These are phyloP conservation scores for Fukomys damarensis DNA, from an alignment of 2,113 vertebrate genomes.

Conservation along the genomic window DNA sequence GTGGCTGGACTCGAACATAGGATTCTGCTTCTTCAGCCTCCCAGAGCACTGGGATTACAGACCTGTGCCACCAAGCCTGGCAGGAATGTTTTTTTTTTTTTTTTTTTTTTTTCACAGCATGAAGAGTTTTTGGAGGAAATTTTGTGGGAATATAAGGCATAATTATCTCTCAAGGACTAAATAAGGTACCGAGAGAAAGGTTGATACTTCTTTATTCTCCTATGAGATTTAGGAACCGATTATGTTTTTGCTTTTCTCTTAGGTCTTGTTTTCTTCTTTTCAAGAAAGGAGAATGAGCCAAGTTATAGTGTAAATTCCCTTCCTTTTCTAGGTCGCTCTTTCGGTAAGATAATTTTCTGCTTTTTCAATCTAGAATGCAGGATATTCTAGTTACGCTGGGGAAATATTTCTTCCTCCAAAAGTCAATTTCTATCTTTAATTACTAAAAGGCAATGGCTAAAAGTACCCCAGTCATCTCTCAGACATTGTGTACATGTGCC, in stretches of 20 bases:
- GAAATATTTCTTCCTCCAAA: neutral
- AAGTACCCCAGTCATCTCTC: neutral
- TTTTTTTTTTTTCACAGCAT: neutral
- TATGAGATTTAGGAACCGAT: neutral
- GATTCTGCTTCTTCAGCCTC: neutral
- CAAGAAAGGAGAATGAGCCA: neutral
- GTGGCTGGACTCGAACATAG: neutral
- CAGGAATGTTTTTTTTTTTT: neutral
- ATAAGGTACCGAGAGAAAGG: neutral
- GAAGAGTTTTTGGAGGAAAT: neutral
- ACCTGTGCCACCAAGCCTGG: neutral
- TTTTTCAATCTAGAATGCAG: neutral
- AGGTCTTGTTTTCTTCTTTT: neutral
- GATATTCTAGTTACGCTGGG: neutral
- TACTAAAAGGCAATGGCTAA: neutral
- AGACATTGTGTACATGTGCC: neutral
- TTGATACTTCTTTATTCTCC: neutral
- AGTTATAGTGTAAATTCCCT: neutral
- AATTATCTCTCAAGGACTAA: neutral
- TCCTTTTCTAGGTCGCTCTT: neutral
- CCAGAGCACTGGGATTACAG: neutral
- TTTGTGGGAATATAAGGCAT: neutral
- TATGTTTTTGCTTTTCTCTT: neutral
- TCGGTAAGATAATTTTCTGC: neutral
- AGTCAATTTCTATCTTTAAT: conserved; percentile 33